phyloP scores from a whole-genome alignment of 1,140 invertebrate genomes.

The Pemphigus obesinymphae region DNA sequence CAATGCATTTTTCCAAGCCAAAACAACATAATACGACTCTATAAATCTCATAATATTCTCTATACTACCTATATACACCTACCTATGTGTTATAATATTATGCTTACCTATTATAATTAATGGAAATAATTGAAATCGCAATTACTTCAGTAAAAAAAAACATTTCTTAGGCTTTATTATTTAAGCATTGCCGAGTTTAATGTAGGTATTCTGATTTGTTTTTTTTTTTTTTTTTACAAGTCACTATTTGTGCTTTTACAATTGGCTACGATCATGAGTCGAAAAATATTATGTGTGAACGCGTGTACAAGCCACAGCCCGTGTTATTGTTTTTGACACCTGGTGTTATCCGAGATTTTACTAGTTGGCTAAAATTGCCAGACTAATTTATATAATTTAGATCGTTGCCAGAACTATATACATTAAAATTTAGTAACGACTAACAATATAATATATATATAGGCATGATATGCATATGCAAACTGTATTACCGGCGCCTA shows the following conservation, averaged over 20 bases:
- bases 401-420: neutral
- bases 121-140: no score
- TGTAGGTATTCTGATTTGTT: neutral
- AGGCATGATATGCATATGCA: neutral
- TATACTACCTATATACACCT: no score
- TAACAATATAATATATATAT: neutral
- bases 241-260: neutral
- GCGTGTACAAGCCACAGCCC: neutral
- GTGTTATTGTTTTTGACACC: slow-evolving; percentile 24
- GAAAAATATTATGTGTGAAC: neutral
- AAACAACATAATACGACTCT: no score
- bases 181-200: neutral
- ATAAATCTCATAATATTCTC: no score
- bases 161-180: no score
- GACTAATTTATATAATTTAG: slow-evolving; percentile 14
- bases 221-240: no score
- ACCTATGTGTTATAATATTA: neutral
- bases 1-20: no score
- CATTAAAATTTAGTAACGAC: neutral
- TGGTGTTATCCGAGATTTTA: slow-evolving; percentile 10
- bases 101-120: neutral
- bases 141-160: no score
- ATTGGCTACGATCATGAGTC: neutral
- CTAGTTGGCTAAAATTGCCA: neutral
- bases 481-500: neutral